Conservation (phyloP, 1,140 invertebrate genomes). For the Drosophila quadrilineata region DNA sequence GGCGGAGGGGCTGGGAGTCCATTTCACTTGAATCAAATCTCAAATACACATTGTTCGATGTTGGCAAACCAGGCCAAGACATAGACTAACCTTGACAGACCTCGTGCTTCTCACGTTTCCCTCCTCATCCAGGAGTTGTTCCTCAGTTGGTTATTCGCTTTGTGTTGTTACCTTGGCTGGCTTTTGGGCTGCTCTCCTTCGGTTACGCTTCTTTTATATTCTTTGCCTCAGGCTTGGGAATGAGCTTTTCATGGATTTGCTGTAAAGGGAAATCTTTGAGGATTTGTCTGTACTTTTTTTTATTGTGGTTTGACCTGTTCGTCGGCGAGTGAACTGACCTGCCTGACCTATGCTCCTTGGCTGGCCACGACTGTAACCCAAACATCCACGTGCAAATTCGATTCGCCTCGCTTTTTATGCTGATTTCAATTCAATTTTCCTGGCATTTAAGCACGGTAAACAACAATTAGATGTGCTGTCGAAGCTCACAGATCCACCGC, state of each 20-base stretch:
- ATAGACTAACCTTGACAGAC: conserved; percentile 61
- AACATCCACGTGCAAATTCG: conserved; percentile 70
- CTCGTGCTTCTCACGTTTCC: neutral
- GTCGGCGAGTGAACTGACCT: conserved; percentile 23
- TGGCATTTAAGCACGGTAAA: conserved; percentile 71
- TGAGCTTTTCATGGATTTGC: conserved; percentile 44
- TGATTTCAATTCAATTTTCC: conserved; percentile 75
- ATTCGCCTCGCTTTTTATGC: conserved; percentile 68
- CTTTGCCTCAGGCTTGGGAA: conserved; percentile 37
- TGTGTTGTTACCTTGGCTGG: conserved; percentile 36
- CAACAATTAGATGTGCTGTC: conserved; percentile 71
- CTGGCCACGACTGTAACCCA: conserved; percentile 42
- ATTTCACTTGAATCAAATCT: conserved; percentile 63
- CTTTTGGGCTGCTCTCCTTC: conserved; percentile 37
- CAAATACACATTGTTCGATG: conserved; percentile 69
- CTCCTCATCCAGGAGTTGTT: neutral
- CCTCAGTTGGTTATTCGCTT: conserved; percentile 1
- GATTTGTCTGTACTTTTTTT: conserved; percentile 43
- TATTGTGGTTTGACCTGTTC: neutral
- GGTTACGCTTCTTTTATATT: conserved; percentile 61
- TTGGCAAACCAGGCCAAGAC: conserved; percentile 54
- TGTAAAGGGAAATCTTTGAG: conserved; percentile 67
- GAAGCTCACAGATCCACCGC: conserved; percentile 13
- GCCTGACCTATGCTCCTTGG: conserved; percentile 13
- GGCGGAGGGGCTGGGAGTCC: conserved; percentile 2